Base-by-base conservation (phyloP, 2,113 vertebrate genomes). In the Casuarius casuarius region DNA sequence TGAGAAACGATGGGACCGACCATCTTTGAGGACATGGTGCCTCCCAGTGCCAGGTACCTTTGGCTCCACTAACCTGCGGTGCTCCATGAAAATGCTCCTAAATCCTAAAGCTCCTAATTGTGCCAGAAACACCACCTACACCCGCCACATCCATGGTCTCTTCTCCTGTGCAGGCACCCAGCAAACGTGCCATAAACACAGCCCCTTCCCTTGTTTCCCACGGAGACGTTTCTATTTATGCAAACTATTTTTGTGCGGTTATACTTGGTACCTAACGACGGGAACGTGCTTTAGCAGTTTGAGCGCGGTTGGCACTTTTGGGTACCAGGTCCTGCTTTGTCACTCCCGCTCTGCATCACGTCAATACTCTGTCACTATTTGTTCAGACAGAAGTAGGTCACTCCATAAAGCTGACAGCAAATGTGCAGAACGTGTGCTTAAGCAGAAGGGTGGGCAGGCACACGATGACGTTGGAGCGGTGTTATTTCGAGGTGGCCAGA, bases 271-370 rank as follows among this genome's bases (percentile, higher is more conserved):
- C 75, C 44, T 1, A 0, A 54, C 12, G 19, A 40, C 59, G 29
- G 40, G 19, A 6, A 18, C 12, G 23, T 35, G 22, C 31, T 54
- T 54, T 1, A 1, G 15, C n/a, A 46, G 56, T 78, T 38, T 7
- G 56, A 20, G 72, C 1, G 2, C 23, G 31, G n/a, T 17, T 1
- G 4, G 20, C 7, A 9, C 29, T n/a, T 28, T 19, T 0, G 5
- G 16, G 49, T 20, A 29, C 46, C 0, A 2, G 18, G 33, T 44
- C 54, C 52, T 1, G 0, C 0, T 3, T 22, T 77, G 72, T 17
- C 16, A 1, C 38, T n/a, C 33, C 22, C 10, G 18, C 52, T 46
- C 9, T 35, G 61, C 15, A 14, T 58, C 31, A 58, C 4, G 14
- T 58, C 56, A 62, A 22, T 38, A 11, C n/a, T 62, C 29, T 18